Base-by-base conservation (phyloP, 1,140 invertebrate species). In the Uloborus diversus region DNA sequence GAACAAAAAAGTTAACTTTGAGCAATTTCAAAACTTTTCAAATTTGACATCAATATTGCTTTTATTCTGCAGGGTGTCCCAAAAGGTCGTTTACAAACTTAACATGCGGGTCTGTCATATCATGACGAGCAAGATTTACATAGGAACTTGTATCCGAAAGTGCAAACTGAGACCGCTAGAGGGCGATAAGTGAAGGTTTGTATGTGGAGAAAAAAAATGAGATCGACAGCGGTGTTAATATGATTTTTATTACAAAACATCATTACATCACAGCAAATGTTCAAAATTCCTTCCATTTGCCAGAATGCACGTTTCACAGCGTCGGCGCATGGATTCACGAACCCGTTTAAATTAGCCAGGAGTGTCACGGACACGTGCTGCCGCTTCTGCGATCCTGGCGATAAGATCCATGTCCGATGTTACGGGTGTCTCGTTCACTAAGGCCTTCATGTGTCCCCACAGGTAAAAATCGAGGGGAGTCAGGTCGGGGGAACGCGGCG, bases 391-490 rank as follows among this genome's bases (percentile, higher is more conserved):
- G 57, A 9, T 61, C 27, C 57, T 28, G 25, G 57, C 1, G 0
- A 61, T n/a, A 0, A 61, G 57, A 30, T 61, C 57, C 49, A 53
- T 53, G 49, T n/a, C 49, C 49, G 49, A 53, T 53, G 1, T 53
- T 53, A 53, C 1, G 1, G 49, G 7, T 0, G 4, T 53, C 49
- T 53, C 1, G 49, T 53, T 28, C 25, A 32, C 57, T 51, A n/a
- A n/a, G n/a, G n/a, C n/a, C n/a, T 81, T 71, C 33, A 56, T 17
- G 33, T 64, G 0, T n/a, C 37, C 23, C 61, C 61, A 53, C 64
- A 82, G 59, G 47, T 73, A 82, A 57, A 81, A 81, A 66, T 79
- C 82, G 28, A 81, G 61, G 47, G 73, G 82, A 56, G 68, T 82
- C 27, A 82, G 47, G 51, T 82, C 81, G 17, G 69, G 73, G 14